Evolutionary conservation across 2,797 vertebrate genomes (phyloP).

Genomic region (Nothura maculosa): DNA sequence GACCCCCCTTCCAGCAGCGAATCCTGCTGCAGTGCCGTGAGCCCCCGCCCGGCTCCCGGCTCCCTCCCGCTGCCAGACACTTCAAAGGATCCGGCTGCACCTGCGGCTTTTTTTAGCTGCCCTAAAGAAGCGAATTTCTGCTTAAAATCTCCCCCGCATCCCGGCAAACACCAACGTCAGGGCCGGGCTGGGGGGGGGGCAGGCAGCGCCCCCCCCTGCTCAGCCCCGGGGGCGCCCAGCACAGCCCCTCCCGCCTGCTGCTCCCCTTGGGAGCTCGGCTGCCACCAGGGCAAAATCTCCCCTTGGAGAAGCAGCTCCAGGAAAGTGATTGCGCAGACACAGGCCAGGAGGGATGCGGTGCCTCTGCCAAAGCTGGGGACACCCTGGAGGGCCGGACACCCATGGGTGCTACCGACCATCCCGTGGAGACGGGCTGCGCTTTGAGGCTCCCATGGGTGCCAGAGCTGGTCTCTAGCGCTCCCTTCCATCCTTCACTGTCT

Average conservation of each 20-base stretch:
- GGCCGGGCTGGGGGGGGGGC: not conserved
- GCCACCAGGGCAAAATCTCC: not conserved
- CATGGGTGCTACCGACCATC: not conserved
- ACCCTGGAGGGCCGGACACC: not conserved
- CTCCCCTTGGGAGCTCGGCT: not conserved
- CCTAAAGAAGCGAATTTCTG: too few relatives aligned
- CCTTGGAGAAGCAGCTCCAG: not conserved
- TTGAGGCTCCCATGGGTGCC: not conserved
- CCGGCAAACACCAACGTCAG: not conserved
- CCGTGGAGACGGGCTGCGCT: constrained; percentile 40
- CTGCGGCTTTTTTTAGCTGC: too few relatives aligned
- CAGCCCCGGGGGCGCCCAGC: too few relatives aligned
- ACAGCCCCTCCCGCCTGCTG: not conserved
- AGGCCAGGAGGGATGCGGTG: not conserved
- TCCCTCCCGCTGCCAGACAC: too few relatives aligned
- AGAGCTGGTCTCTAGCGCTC: too few relatives aligned
- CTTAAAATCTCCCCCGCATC: too few relatives aligned
- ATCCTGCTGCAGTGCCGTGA: too few relatives aligned
- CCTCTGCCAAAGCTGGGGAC: not conserved
- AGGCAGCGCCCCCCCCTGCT: too few relatives aligned
- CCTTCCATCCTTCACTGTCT: too few relatives aligned
- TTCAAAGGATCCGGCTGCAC: too few relatives aligned
- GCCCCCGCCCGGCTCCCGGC: too few relatives aligned
- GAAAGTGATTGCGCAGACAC: not conserved
- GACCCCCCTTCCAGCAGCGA: too few relatives aligned